Evolutionary conservation across 2,113 vertebrate genomes (phyloP).

Genomic region (Jacana jacana): DNA sequence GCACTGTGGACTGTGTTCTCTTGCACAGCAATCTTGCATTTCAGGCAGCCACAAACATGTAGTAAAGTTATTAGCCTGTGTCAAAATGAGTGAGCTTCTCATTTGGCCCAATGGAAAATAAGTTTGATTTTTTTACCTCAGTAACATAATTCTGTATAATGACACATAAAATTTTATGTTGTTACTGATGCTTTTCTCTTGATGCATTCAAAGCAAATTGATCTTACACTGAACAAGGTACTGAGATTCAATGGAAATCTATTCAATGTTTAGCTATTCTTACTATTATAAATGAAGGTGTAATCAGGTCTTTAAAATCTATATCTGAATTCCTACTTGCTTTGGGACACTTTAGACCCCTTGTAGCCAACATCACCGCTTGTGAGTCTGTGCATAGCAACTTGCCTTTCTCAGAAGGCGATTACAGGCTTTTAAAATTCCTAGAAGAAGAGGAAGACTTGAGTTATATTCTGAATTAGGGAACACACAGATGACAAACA

Average conservation of each 20-base stretch:
- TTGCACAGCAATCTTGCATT: neutral
- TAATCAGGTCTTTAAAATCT: neutral
- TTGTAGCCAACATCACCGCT: neutral
- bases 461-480: neutral
- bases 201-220: neutral
- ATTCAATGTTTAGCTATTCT: neutral
- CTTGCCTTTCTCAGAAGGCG: rapidly evolving
- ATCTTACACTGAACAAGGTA: neutral
- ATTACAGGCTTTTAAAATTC: neutral
- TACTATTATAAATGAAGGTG: neutral
- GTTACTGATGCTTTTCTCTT: neutral
- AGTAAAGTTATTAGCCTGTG: neutral
- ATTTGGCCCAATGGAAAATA: neutral
- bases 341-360: neutral
- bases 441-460: neutral
- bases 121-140: neutral
- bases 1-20: neutral
- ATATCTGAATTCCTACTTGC: neutral
- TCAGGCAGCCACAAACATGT: neutral
- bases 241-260: neutral
- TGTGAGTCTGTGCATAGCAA: neutral
- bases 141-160: neutral
- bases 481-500: neutral
- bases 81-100: neutral
- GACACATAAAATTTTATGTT: neutral